Evolutionary conservation across 2,113 vertebrate species (phyloP).

Genomic region (Falco punctatus): DNA sequence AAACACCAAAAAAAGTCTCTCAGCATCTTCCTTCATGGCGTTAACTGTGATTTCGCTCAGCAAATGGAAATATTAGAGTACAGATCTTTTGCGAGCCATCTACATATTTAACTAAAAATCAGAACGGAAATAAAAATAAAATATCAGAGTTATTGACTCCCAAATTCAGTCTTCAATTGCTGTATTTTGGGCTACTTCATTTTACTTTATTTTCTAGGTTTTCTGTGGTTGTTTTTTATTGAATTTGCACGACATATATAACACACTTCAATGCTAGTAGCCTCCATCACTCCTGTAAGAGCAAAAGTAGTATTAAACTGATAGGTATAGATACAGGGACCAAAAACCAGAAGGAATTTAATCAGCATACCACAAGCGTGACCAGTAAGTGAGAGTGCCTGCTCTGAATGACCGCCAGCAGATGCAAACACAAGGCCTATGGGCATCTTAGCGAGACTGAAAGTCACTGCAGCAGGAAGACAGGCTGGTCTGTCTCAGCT

Average conservation of each 20-base stretch:
- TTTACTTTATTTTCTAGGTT: background rate
- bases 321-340: background rate
- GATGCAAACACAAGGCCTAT: fast-evolving
- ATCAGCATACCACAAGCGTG: background rate
- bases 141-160: background rate
- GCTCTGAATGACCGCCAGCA: background rate
- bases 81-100: background rate
- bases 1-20: background rate
- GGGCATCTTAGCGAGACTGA: fast-evolving
- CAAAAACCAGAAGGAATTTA: background rate
- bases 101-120: background rate
- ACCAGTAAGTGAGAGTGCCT: background rate
- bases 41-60: background rate
- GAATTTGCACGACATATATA: background rate
- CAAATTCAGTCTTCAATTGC: background rate
- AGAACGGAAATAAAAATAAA: background rate
- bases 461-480: background rate
- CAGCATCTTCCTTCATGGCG: background rate
- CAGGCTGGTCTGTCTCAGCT: background rate
- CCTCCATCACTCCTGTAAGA: background rate
- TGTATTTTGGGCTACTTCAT: background rate
- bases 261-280: background rate
- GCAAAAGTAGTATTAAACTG: background rate
- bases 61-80: background rate
- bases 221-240: background rate